These are phyloP conservation scores for Pituophis catenifer DNA, from an alignment of 2,113 vertebrate genomes.

Conservation along the genomic window DNA sequence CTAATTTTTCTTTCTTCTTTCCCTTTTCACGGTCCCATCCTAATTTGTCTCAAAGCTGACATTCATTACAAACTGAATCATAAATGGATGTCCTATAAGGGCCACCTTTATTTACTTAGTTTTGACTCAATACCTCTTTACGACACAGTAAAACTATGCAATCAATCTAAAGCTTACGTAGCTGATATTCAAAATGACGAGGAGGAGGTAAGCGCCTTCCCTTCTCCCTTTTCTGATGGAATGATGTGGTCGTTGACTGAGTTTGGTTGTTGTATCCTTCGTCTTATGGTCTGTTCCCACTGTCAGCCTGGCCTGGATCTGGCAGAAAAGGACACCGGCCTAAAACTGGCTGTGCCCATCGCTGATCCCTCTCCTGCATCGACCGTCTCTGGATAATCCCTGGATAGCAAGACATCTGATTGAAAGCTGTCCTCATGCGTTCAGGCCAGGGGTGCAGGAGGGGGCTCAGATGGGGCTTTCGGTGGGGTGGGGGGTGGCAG, in stretches of 20 bases:
- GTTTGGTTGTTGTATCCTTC: background rate
- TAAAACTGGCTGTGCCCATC: background rate
- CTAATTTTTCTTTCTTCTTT: background rate
- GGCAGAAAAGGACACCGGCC: background rate
- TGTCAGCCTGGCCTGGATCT: background rate
- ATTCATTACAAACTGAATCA: background rate
- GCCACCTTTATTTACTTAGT: background rate
- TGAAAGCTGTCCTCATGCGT: background rate
- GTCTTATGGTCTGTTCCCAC: background rate
- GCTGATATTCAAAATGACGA: accelerated
- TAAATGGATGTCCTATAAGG: accelerated
- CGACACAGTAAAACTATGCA: accelerated
- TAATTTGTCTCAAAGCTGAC: background rate
- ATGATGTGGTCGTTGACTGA: background rate
- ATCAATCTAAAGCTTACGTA: background rate
- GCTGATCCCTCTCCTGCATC: background rate
- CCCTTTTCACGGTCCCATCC: background rate
- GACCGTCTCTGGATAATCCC: background rate
- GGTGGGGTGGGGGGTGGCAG: too few relatives aligned
- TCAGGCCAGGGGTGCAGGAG: background rate
- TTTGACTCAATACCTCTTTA: accelerated
- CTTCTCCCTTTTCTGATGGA: background rate
- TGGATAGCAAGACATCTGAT: background rate
- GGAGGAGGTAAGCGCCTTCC: background rate
- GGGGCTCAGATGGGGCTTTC: background rate